A percentile compares a stretch with the other conserved stretches of the same genome.
These are phyloP conservation scores for Drosophila lacteicornis DNA, from an alignment of 1,140 invertebrate species.

Conservation along the genomic window DNA sequence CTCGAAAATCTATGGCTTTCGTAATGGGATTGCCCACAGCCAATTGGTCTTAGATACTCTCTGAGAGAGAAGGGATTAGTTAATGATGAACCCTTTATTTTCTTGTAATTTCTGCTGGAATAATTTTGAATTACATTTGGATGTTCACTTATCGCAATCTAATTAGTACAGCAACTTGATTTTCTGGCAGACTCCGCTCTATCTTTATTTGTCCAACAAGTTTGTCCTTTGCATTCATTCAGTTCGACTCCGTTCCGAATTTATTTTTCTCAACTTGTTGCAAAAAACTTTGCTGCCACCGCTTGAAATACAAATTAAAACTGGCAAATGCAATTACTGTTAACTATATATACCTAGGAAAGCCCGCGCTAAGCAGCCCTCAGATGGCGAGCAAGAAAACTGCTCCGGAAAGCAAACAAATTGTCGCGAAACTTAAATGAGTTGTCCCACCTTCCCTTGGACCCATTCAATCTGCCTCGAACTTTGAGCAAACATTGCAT, in stretches of 20 bases:
- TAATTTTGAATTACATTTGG: conserved; percentile 1
- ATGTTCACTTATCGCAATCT: conserved; percentile 37
- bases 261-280: conserved; percentile 63
- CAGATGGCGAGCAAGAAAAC: conserved; percentile 6
- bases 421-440: conserved; percentile 75
- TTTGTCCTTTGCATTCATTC: conserved; percentile 37
- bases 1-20: neutral
- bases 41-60: conserved; percentile 18
- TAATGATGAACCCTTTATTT: too few relatives aligned
- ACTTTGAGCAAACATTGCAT: conserved; percentile 58
- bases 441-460: conserved; percentile 39
- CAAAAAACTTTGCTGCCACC: conserved; percentile 42
- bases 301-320: conserved; percentile 74
- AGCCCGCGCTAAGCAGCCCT: conserved; percentile 42
- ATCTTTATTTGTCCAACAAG: conserved; percentile 31
- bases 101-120: neutral
- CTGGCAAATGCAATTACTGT: conserved; percentile 70
- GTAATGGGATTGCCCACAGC: conserved; percentile 4
- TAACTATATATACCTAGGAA: conserved; percentile 69
- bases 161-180: conserved; percentile 33
- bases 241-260: conserved; percentile 1
- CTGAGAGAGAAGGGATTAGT: too few relatives aligned
- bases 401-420: conserved; percentile 37
- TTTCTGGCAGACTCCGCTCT: neutral
- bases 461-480: conserved; percentile 9